Evolutionary conservation across 2,888 invertebrate species (phyloP).

Genomic region (Drosophila longiperda): DNA sequence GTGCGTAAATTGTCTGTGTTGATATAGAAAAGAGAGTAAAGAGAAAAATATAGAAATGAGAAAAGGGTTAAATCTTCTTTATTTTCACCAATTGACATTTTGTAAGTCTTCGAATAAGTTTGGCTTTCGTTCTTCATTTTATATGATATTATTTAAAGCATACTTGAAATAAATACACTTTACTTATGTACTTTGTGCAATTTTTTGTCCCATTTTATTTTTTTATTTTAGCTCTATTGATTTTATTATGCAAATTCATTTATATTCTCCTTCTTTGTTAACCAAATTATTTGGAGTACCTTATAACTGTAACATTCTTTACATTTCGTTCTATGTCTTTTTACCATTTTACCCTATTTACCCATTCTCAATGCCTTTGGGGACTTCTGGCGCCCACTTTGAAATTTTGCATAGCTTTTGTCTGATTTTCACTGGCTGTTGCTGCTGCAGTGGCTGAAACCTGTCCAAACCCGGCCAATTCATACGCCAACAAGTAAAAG

Average conservation of each 20-base stretch:
- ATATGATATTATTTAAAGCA: not conserved
- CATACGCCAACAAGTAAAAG: slow-evolving; percentile 45
- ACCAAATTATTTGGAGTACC: not conserved
- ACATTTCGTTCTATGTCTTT: not conserved
- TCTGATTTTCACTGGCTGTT: slow-evolving; percentile 8
- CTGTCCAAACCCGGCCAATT: slow-evolving; percentile 34
- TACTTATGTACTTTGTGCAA: not conserved
- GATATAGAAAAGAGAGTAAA: not conserved
- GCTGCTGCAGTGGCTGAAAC: slow-evolving; percentile 37
- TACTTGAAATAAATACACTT: not conserved
- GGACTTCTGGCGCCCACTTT: slow-evolving; percentile 11
- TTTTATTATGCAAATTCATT: not conserved
- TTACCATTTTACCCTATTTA: not conserved
- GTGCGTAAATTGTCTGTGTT: not conserved
- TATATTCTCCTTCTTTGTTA: not conserved
- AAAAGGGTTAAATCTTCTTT: not conserved
- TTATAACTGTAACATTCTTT: not conserved
- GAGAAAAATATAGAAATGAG: not conserved
- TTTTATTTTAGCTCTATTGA: not conserved
- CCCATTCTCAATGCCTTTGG: not conserved
- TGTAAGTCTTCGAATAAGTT: not conserved
- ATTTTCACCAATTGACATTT: not conserved
- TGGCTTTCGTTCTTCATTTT: not conserved
- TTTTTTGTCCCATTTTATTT: not conserved
- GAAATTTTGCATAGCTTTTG: slow-evolving; percentile 10